Base-by-base conservation (phyloP, 92 coral and sea anemone species). In the Galaxea fascicularis region DNA sequence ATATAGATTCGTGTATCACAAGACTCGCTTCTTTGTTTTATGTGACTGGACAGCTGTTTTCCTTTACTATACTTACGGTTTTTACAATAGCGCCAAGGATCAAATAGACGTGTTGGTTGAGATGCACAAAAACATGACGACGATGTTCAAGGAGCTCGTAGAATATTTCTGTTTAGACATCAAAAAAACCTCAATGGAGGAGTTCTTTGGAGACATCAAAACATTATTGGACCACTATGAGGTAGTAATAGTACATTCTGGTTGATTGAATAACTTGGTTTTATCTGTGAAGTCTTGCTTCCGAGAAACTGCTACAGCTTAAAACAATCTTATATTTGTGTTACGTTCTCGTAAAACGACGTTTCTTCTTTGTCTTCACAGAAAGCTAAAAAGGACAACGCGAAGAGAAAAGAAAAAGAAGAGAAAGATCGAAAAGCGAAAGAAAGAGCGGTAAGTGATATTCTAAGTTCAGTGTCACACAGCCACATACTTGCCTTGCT, bases 51-150 rank as follows among this genome's bases (percentile, higher is more conserved):
- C 63, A 57, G 63, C 35, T 18, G 10, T 31, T 66, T 24, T 87
- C 92, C 95, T 91, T 94, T 45, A 94, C 93, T 52, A 41, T 41
- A 13, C 47, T 41, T 85, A 94, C 93, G 95, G 95, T 76, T 96
- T 96, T 86, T 79, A 92, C 80, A 84, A 83, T 22, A 86, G 87
- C 65, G 98, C 99, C 15, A 96, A 96, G 74, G 97, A 96, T 65
- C 99, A 96, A 74, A 90, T 93, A 21, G 99, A 96, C 44, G 98
- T 96, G 31, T 69, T 96, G 85, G 98, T 94, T 30, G 99, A 96
- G 78, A 96, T 96, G 99, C 95, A 94, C 73, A 94, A 94, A 78
- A 96, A 96, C 83, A 96, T 96, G 99, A 80, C 94, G 57, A 96
- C 98, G 17, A 96, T 96, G 99, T 96, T 90, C 89, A 91, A 90